These are phyloP conservation scores for Phylloscopus collybita DNA, from an alignment of 2,797 vertebrate genomes.

Conservation along the genomic window DNA sequence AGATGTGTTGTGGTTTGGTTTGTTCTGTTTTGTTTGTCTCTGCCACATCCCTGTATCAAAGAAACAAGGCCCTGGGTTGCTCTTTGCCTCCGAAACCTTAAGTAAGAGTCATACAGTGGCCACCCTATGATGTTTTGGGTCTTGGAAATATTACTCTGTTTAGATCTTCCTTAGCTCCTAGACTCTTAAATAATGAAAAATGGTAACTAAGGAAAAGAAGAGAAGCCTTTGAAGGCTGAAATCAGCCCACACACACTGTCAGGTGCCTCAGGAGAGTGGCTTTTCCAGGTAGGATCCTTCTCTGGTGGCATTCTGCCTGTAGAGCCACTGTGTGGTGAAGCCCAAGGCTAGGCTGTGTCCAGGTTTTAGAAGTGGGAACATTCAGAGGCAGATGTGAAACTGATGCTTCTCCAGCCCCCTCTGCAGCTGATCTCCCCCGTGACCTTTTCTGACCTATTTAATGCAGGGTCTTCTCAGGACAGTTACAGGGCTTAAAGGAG, in stretches of 20 bases:
- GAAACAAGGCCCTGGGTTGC: background rate
- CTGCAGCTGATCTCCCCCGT: background rate
- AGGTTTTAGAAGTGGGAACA: background rate
- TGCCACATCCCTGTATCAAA: background rate
- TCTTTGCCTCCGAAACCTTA: background rate
- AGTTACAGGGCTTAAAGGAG: background rate
- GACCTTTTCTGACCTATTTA: background rate
- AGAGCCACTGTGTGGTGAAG: background rate
- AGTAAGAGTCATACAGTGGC: no score
- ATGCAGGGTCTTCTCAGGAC: background rate
- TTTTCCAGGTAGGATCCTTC: background rate
- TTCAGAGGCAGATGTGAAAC: background rate
- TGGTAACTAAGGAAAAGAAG: background rate
- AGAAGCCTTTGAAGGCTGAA: background rate
- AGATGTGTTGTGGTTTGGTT: background rate
- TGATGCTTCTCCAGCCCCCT: background rate
- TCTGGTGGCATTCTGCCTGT: background rate
- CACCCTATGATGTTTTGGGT: background rate
- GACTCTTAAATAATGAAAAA: background rate
- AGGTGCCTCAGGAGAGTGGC: background rate
- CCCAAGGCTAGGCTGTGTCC: background rate
- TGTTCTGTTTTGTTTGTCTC: background rate
- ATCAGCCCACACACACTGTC: background rate
- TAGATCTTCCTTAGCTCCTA: background rate
- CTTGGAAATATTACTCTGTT: background rate